Evolutionary conservation across 2,113 vertebrate species (phyloP), one percentile per base, ranked within the genome.

Genomic region (Enhydra lutris): DNA sequence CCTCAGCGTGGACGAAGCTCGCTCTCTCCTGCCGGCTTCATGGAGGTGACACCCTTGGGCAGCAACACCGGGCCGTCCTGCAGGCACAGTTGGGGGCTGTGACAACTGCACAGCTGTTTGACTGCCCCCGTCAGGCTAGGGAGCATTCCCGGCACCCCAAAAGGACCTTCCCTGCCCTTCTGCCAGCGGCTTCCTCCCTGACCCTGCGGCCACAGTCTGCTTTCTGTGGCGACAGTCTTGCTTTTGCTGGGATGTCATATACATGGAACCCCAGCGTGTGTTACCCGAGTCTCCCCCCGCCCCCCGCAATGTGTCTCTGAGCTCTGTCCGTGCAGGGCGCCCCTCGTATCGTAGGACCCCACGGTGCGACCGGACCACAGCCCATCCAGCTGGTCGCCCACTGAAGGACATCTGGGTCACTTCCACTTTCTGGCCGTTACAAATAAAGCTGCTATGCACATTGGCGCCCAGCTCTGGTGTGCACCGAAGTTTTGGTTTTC

Each of bases 61-160:
- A 55, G 78, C 17, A 57, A 11, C 15, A 24, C 18, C 9, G n/a
- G 20, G 20, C 65, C 18, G 7, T 20, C 17, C 55, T 4, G 17
- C 0, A 23, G 0, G 4, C 8, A 29, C 9, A 14, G 26, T 0
- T 29, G 1, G 15, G 20, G 50, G 55, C 4, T 24, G 23, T 34
- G 12, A 20, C 63, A 71, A 42, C 39, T 2, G 8, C 20, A 23
- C n/a, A 13, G 7, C 15, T 17, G 18, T 3, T 4, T 4, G 15
- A 4, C 7, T 14, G 20, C 67, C 12, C 24, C 17, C 4, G 1
- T 31, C 61, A 21, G 7, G 23, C 26, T 7, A 10, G 1, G 8
- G 42, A 26, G 71, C 71, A 42, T 42, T 42, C 3, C 21, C 6
- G 1, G 10, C 71, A 6, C 71, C 39, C 71, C 11, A 39, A 20